Evolutionary conservation across 2,797 vertebrate species (phyloP).

Genomic region (Aratinga solstitialis): DNA sequence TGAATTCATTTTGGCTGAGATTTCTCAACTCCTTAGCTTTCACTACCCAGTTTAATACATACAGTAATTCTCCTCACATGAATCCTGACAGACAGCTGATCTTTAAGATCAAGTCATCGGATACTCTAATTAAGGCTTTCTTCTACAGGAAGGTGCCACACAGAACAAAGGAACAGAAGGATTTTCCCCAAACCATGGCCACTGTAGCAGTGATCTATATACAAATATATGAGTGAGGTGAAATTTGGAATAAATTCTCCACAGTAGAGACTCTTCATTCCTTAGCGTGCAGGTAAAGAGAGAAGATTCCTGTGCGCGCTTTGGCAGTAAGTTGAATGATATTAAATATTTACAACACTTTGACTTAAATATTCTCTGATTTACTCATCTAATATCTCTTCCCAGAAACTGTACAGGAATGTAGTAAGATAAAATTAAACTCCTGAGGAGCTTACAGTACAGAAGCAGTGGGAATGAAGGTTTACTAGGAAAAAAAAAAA

Average conservation of each 20-base stretch:
- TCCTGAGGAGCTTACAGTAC: not conserved
- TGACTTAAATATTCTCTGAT: not conserved
- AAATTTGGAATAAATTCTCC: not conserved
- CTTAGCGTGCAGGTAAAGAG: not conserved
- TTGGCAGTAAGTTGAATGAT: not conserved
- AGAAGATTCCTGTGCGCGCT: not conserved
- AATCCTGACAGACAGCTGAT: slow-evolving; percentile 11
- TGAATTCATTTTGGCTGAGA: not conserved
- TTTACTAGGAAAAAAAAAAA: not conserved
- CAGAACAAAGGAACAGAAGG: not conserved
- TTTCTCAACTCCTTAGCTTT: not conserved
- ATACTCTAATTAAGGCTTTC: not conserved
- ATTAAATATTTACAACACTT: not conserved
- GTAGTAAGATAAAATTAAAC: not conserved
- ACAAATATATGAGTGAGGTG: not conserved
- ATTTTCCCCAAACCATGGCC: not conserved
- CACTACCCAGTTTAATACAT: not conserved
- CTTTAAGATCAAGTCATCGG: not conserved
- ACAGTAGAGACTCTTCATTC: not conserved
- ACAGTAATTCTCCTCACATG: not conserved
- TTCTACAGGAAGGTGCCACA: not conserved
- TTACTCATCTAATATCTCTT: not conserved
- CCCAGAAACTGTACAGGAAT: not conserved
- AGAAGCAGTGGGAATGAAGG: not conserved
- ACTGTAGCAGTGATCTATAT: not conserved